These are phyloP conservation scores for Sebastes taczanowskii DNA, from an alignment of 2,797 vertebrate genomes.

Conservation along the genomic window DNA sequence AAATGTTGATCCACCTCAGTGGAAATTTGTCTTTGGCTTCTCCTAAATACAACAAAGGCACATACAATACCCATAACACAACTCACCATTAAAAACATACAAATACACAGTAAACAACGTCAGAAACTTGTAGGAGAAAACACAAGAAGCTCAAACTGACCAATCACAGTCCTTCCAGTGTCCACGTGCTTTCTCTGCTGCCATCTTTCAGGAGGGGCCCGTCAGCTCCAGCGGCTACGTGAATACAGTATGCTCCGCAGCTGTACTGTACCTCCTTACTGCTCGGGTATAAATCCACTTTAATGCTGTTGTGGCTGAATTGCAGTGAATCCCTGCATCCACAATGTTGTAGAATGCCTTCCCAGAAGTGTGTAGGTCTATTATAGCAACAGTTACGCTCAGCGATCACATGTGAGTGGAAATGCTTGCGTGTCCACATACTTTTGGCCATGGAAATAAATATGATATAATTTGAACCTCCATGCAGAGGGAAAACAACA, in stretches of 20 bases:
- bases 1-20: too few relatives aligned
- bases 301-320: conserved; percentile 1
- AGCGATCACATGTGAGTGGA: background rate
- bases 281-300: background rate
- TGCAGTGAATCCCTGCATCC: conserved; percentile 1
- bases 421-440: conserved; percentile 11
- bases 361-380: background rate
- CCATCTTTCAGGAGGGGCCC: background rate
- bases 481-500: background rate
- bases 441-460: background rate
- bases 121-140: background rate
- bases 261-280: background rate
- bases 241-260: background rate
- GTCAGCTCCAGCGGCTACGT: background rate
- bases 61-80: background rate
- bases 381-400: background rate
- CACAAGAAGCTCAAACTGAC: background rate
- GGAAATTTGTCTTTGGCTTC: background rate
- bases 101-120: background rate
- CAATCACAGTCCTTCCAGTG: background rate
- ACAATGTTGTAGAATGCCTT: background rate
- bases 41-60: background rate
- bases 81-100: background rate
- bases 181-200: background rate
- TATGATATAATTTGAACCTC: background rate